Percentiles rank a stretch among this genome's conserved stretches.
Conservation (phyloP, 2,113 vertebrate genomes). For the Tychaedon coryphoeus region DNA sequence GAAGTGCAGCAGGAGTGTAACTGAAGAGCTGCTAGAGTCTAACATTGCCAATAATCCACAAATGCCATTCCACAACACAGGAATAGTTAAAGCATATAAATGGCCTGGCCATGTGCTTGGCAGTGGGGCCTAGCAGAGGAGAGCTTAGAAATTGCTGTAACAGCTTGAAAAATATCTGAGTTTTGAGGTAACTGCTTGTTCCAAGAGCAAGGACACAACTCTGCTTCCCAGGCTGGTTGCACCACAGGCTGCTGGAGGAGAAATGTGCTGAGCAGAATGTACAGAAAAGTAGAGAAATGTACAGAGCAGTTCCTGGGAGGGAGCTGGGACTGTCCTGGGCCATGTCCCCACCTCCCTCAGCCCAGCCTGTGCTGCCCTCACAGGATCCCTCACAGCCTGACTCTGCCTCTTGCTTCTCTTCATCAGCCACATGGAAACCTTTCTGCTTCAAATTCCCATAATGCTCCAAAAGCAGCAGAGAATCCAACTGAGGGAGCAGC, state of each 20-base stretch:
- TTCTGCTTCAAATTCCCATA: neutral
- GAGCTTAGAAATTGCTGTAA: neutral
- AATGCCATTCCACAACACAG: constrained; percentile 55
- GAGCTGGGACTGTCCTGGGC: neutral
- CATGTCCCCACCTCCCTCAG: neutral
- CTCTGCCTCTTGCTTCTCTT: neutral
- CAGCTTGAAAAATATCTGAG: neutral
- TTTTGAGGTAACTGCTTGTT: neutral
- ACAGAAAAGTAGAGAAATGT: too few relatives aligned
- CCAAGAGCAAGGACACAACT: neutral
- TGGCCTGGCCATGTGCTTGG: neutral
- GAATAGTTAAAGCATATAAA: constrained; percentile 44
- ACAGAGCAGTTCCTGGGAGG: neutral
- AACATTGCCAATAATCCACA: constrained; percentile 39
- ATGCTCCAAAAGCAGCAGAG: neutral
- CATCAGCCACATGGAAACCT: neutral
- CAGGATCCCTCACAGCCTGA: neutral
- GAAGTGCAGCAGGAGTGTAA: constrained; percentile 38
- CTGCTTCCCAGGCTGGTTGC: neutral
- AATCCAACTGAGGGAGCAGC: neutral
- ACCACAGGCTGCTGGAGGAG: neutral
- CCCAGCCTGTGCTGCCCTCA: neutral
- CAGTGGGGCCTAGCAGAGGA: neutral
- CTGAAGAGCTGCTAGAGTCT: constrained; percentile 28
- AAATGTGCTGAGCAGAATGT: neutral